A percentile compares a stretch with the other conserved stretches of the same genome.
These are phyloP conservation scores for Rallus limicola DNA, from an alignment of 2,113 vertebrate genomes.

Conservation along the genomic window DNA sequence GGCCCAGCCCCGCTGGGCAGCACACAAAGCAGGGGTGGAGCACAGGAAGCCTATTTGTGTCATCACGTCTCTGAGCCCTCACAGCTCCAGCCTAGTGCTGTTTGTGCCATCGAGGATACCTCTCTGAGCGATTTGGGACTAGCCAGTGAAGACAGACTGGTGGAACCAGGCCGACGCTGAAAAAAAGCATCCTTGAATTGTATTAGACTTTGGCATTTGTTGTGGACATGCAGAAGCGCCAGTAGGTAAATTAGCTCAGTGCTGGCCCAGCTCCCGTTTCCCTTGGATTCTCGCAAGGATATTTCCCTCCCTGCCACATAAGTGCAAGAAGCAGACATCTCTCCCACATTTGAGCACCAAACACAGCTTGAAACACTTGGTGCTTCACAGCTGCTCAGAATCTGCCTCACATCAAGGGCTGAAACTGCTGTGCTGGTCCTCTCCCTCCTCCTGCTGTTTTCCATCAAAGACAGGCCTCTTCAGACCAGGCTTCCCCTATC, in stretches of 20 bases:
- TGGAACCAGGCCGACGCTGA: not conserved
- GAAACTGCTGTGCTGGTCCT: not conserved
- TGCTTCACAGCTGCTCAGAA: not conserved
- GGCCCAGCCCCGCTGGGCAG: not conserved
- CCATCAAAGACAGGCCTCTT: not conserved
- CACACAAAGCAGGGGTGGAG: not conserved
- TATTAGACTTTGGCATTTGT: constrained; percentile 45
- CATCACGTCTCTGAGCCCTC: not conserved
- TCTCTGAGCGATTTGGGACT: not conserved
- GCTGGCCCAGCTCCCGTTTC: not conserved
- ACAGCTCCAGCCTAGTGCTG: not conserved
- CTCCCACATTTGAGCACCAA: not conserved
- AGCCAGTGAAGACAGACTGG: not conserved
- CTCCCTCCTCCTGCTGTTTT: not conserved
- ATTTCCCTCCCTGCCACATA: not conserved
- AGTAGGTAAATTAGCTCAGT: constrained; percentile 30
- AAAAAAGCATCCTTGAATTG: constrained; percentile 10
- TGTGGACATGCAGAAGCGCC: constrained; percentile 11
- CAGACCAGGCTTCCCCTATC: not conserved
- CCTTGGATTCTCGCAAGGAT: not conserved
- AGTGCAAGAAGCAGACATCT: not conserved
- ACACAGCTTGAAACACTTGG: not conserved
- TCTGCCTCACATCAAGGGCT: not conserved
- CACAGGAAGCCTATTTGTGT: not conserved
- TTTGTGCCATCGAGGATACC: not conserved